These are phyloP conservation scores for Myotis planiceps DNA, from an alignment of 2,797 vertebrate species.

Conservation along the genomic window DNA sequence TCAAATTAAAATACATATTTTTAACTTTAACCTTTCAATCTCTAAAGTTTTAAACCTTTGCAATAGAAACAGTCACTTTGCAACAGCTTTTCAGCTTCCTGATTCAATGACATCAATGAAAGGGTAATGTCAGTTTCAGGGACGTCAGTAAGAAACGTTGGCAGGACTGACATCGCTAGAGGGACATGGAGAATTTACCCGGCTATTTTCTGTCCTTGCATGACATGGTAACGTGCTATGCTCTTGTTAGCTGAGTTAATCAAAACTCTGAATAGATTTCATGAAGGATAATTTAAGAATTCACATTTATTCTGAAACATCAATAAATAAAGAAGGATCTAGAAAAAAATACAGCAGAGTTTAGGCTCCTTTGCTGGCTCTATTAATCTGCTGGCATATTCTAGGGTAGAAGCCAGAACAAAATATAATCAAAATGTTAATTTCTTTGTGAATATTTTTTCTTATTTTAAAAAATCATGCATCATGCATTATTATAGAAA, in stretches of 20 bases:
- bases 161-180: slow-evolving; percentile 47
- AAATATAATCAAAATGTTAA: slow-evolving; percentile 59
- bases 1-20: slow-evolving; percentile 85
- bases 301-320: slow-evolving; percentile 62
- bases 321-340: slow-evolving; percentile 68
- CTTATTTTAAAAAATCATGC: slow-evolving; percentile 33
- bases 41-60: slow-evolving; percentile 84
- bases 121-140: slow-evolving; percentile 76
- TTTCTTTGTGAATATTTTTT: slow-evolving; percentile 60
- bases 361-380: slow-evolving; percentile 42
- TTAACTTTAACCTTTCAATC: slow-evolving; percentile 85
- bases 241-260: slow-evolving; percentile 49
- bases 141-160: slow-evolving; percentile 74
- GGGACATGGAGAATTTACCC: slow-evolving; percentile 54
- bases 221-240: slow-evolving; percentile 56
- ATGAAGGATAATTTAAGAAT: slow-evolving; percentile 70
- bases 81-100: slow-evolving; percentile 80
- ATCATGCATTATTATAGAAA: slow-evolving; percentile 29
- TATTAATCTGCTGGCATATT: slow-evolving; percentile 56
- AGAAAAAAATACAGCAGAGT: slow-evolving; percentile 48
- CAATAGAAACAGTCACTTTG: slow-evolving; percentile 81
- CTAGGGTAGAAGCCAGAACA: slow-evolving; percentile 34
- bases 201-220: slow-evolving; percentile 75
- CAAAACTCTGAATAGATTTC: slow-evolving; percentile 64
- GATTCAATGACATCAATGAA: slow-evolving; percentile 81